A percentile compares a stretch with the other conserved stretches of the same genome.
These are phyloP conservation scores for Fopius arisanus DNA, from an alignment of 1,140 invertebrate species.

Conservation along the genomic window DNA sequence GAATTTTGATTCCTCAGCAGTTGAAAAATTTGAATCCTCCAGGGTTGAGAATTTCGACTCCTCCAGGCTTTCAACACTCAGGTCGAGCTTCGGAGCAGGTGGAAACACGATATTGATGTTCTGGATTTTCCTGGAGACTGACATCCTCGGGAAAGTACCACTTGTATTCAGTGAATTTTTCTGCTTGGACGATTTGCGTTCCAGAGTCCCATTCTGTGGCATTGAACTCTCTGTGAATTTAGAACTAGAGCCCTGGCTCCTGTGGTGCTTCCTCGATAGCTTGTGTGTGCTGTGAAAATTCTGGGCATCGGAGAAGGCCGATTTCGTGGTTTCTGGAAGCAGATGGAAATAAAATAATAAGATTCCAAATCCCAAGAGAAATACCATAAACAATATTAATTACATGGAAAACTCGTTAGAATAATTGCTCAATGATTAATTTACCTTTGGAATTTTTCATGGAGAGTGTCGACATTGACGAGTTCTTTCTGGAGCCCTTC, in stretches of 20 bases:
- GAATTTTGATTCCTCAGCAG: too few species aligned
- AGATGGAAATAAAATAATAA: background rate
- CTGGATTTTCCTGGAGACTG: constrained; percentile 12
- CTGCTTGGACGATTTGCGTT: background rate
- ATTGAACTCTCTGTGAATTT: background rate
- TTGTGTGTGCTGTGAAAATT: background rate
- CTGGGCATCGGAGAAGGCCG: background rate
- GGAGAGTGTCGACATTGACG: background rate
- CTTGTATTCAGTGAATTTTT: constrained; percentile 5
- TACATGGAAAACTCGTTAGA: too few species aligned
- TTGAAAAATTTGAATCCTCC: too few species aligned
- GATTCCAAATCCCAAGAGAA: too few species aligned
- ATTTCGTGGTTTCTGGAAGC: background rate
- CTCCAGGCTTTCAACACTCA: background rate
- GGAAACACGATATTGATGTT: constrained; percentile 25
- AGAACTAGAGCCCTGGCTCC: too few species aligned
- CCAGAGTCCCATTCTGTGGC: background rate
- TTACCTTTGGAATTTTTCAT: constrained; percentile 16
- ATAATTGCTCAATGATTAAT: background rate
- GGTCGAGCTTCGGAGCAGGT: background rate
- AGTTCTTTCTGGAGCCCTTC: constrained; percentile 24
- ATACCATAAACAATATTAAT: too few species aligned
- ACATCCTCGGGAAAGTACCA: constrained; percentile 29
- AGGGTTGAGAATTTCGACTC: background rate
- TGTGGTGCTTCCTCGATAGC: background rate